Evolutionary conservation across 2,797 vertebrate genomes (phyloP).

Genomic region (Cyprinodon diabolis): DNA sequence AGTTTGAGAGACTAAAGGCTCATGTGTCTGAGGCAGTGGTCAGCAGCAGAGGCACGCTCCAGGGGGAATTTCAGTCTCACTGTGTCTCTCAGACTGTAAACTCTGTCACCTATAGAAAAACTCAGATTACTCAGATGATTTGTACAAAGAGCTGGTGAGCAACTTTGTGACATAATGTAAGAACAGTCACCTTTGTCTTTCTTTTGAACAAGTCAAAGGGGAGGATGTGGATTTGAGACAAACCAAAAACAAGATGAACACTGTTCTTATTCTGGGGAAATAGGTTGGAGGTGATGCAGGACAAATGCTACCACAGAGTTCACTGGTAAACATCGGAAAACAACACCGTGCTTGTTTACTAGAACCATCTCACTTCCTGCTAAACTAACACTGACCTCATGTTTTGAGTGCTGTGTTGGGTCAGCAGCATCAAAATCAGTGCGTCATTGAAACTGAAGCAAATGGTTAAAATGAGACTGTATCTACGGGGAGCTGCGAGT

Average conservation of each 20-base stretch:
- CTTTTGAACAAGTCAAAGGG: background rate
- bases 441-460: background rate
- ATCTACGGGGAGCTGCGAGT: background rate
- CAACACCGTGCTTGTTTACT: background rate
- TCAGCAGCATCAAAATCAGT: conserved; percentile 3
- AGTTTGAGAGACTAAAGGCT: background rate
- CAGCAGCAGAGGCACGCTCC: background rate
- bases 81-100: background rate
- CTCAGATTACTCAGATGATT: background rate
- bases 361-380: background rate
- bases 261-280: background rate
- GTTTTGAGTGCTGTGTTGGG: background rate
- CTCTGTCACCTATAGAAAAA: background rate
- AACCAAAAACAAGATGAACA: background rate
- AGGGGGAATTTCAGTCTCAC: background rate
- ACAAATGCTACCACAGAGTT: background rate
- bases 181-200: background rate
- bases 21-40: background rate
- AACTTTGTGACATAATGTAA: background rate
- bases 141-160: background rate
- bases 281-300: background rate
- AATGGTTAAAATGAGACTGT: background rate
- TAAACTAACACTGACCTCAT: background rate
- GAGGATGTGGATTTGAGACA: background rate
- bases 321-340: background rate